Evolutionary conservation across 2,888 invertebrate genomes (phyloP).

Genomic region (Macrosiphum euphorbiae): DNA sequence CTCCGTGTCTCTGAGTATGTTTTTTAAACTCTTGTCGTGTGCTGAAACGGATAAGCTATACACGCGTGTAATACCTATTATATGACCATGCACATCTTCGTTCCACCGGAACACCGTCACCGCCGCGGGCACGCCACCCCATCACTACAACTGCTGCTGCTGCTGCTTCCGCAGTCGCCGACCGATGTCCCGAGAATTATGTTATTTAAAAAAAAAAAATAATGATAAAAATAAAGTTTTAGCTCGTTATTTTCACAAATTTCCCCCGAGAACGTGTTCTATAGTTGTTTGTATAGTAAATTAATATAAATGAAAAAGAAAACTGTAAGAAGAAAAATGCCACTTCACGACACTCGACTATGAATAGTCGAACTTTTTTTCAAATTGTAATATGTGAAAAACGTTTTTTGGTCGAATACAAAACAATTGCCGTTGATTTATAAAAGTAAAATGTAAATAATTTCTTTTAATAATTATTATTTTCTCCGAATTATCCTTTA

Average conservation of each 20-base stretch:
- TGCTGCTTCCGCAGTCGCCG: not conserved
- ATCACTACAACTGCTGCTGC: no score
- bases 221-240: slow-evolving; percentile 11
- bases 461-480: not conserved
- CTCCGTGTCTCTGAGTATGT: no score
- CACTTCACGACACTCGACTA: not conserved
- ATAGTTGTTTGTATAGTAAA: slow-evolving; percentile 31
- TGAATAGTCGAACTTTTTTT: not conserved
- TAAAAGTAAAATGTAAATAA: not conserved
- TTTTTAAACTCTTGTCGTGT: not conserved
- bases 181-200: not conserved
- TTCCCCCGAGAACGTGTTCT: slow-evolving; percentile 34
- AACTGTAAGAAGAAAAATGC: not conserved
- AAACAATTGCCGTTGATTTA: not conserved
- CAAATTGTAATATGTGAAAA: not conserved
- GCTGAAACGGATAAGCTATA: not conserved
- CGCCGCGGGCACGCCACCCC: not conserved
- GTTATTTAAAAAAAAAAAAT: slow-evolving; percentile 3
- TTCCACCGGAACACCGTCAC: not conserved
- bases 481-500: not conserved
- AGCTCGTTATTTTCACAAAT: slow-evolving; percentile 30
- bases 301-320: slow-evolving; percentile 44
- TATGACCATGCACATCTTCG: not conserved
- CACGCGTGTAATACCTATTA: not conserved
- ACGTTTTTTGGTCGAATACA: not conserved